Base-by-base conservation (phyloP, 2,797 vertebrate genomes). In the Hydrolagus colliei region DNA sequence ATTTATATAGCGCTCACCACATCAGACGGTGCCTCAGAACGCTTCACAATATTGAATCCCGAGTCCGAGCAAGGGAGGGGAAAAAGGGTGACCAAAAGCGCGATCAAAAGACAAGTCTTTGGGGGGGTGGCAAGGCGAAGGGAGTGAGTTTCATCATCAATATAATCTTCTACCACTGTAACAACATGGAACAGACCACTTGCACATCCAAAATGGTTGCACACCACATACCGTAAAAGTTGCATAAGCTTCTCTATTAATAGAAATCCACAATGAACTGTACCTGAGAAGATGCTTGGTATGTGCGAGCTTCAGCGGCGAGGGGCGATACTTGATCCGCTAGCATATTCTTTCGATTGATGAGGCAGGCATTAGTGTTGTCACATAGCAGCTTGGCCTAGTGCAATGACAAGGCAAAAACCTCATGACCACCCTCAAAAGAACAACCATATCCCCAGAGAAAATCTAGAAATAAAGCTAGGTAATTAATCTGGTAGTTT, bases 301-400 rank as follows among this genome's bases (percentile, higher is more conserved):
- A 85, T 0, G 9, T 86, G 35, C 79, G 88, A 68, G 89, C 90
- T 62, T 88, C 87, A 0, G 72, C 14, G n/a, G 88, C 88, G 88
- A 89, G 61, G 0, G 0, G 1, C 27, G 92, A 91, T 86, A 14
- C 85, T 14, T 90, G 88, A 67, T 52, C 88, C 86, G 72, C 72
- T 61, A 92, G 35, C 88, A 95, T 87, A 89, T 87, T 91, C 86
- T 93, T 91, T 87, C 4, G 76, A 74, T 91, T 92, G 86, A 95
- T 86, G 65, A 82, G 89, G 1, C 87, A 87, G 77, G 89, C 89
- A 87, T 89, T 90, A 85, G 94, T 89, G 74, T 91, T 92, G 89
- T 94, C 93, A 90, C 92, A 91, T 62, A 95, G 93, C 92, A 93
- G 92, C 92, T 92, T 92, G 2, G 93, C 93, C 94, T 95, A 88